phyloP scores from a whole-genome alignment of 1,140 invertebrate genomes.

The Galleria mellonella region DNA sequence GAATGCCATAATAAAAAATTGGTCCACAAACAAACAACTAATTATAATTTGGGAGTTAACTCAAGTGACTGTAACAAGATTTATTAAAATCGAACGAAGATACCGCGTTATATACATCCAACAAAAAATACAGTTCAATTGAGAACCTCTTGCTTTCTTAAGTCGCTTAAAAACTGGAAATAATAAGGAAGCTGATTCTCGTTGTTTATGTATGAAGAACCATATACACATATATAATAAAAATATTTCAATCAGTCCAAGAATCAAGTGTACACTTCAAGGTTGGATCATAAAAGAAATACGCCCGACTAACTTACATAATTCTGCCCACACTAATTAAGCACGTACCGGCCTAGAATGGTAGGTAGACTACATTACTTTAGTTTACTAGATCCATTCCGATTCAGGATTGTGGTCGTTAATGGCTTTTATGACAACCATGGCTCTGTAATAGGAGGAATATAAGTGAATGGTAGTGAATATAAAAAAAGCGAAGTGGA shows the following conservation, averaged over 20 bases:
- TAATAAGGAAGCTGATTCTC: constrained; percentile 42
- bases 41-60: too few relatives aligned
- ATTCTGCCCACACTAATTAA: constrained; percentile 59
- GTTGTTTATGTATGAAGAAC: constrained; percentile 39
- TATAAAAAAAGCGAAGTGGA: constrained; percentile 4
- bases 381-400: constrained; percentile 26
- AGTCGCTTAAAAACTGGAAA: too few relatives aligned
- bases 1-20: too few relatives aligned
- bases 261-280: constrained; percentile 53
- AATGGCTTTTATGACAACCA: constrained; percentile 43
- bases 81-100: too few relatives aligned
- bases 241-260: constrained; percentile 60
- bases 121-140: too few relatives aligned
- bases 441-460: constrained; percentile 45
- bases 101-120: too few relatives aligned
- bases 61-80: too few relatives aligned
- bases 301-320: constrained; percentile 46
- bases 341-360: constrained; percentile 45
- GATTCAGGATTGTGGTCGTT: constrained; percentile 26
- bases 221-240: constrained; percentile 30
- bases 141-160: too few relatives aligned
- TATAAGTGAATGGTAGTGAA: constrained; percentile 27
- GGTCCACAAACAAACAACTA: too few relatives aligned
- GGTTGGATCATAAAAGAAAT: constrained; percentile 55
- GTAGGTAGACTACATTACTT: constrained; percentile 29